phyloP scores from a whole-genome alignment of 2,888 invertebrate species.

The Physocephala rufipes region DNA sequence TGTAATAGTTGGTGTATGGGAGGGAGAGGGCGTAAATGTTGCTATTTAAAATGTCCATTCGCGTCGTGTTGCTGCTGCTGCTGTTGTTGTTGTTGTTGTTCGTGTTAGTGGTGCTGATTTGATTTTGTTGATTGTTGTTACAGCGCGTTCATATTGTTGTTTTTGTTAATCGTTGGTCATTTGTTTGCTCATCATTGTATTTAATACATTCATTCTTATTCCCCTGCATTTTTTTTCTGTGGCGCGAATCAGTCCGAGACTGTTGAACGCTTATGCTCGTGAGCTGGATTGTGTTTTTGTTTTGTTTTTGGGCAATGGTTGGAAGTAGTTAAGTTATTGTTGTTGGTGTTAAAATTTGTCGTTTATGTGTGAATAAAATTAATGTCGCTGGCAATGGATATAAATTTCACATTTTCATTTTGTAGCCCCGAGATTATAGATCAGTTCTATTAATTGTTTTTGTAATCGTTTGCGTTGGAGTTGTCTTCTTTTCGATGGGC shows the following conservation, averaged over 20 bases:
- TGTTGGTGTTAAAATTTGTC: slow-evolving; percentile 31
- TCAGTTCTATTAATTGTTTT: neutral
- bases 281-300: neutral
- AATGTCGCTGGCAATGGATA: slow-evolving; percentile 29
- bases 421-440: slow-evolving; percentile 6
- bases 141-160: slow-evolving; percentile 9
- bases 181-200: slow-evolving; percentile 32
- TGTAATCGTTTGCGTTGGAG: neutral
- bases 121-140: slow-evolving; percentile 33
- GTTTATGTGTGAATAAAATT: slow-evolving; percentile 36
- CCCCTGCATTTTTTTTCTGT: neutral
- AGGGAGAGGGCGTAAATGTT: slow-evolving; percentile 2
- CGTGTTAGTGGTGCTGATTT: neutral
- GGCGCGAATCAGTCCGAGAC: neutral
- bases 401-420: slow-evolving; percentile 26
- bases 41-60: neutral
- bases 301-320: slow-evolving; percentile 5
- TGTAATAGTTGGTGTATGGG: neutral
- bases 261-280: slow-evolving; percentile 3
- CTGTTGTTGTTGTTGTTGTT: slow-evolving; percentile 21
- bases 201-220: slow-evolving; percentile 3
- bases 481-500: neutral
- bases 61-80: neutral
- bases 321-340: slow-evolving; percentile 31
- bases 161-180: neutral